Base-by-base conservation (phyloP, 2,113 vertebrate species). In the Muscicapa adusta region DNA sequence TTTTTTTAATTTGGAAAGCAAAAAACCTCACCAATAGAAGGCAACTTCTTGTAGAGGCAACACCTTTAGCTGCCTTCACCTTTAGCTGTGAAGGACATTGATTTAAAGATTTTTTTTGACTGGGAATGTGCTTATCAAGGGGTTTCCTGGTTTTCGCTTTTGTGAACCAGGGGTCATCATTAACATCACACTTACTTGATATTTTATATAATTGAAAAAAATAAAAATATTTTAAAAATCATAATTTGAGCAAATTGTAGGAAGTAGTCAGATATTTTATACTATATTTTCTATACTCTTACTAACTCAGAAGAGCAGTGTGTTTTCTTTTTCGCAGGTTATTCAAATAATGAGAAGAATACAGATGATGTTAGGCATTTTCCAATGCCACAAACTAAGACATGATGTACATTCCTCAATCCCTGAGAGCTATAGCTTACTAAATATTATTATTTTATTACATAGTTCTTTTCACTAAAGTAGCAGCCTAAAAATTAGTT, bases 31-130 rank as follows among this genome's bases (percentile, higher is more conserved):
- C 3, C 18, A 63, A 23, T 3, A 77, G n/a, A 67, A 72, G 9
- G 3, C 0, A 4, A 74, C 12, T 58, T 76, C 48, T 76, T 0
- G 1, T 8, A 70, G 7, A 58, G 7, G 24, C 22, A 88, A 5
- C 8, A 51, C 7, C 6, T 73, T 81, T 29, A 40, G 8, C 6
- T 54, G 33, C 8, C 6, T 73, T 81, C 22, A 23, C 8, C 5
- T 68, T 81, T 26, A 40, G 6, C 5, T 54, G 34, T 68, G 34
- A 68, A 81, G 4, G 6, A 40, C 4, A 43, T 14, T 1, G 6
- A 47, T 38, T 18, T 24, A 38, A 78, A 6, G 23, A 22, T 6
- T 28, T 76, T 76, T 53, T 36, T 43, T 42, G 2, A 40, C 5
- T 43, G 18, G 8, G 9, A 68, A 77, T 40, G 9, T 50, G 6